Percentiles rank a stretch among this genome's conserved stretches.
Conservation (phyloP, 2,888 invertebrate genomes). For the Sepiola atlantica region DNA sequence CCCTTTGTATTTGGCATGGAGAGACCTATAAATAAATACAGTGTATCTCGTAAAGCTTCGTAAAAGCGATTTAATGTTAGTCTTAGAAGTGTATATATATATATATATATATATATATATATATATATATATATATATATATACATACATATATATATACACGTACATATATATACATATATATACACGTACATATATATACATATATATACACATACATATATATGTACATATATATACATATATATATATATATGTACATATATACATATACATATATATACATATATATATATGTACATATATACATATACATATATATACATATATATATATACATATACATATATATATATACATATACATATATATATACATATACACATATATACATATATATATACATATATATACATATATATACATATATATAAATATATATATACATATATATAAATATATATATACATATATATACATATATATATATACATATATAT, state of each 20-base stretch:
- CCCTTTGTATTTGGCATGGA: not conserved
- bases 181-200: not conserved
- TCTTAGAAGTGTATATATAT: not conserved
- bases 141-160: no score
- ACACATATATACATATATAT: not conserved
- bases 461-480: not conserved
- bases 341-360: no score
- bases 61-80: not conserved
- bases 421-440: not conserved
- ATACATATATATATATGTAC: not conserved
- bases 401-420: no score
- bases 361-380: not conserved
- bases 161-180: not conserved
- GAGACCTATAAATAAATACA: not conserved
- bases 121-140: not conserved
- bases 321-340: no score
- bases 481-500: slow-evolving; percentile 12
- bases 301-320: not conserved
- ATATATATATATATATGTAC: no score
- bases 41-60: not conserved
- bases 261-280: not conserved
- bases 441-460: not conserved
- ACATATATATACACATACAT: no score
- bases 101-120: not conserved
- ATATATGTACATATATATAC: not conserved